phyloP scores from a whole-genome alignment of 2,113 vertebrate species.

The Paradoxurus hermaphroditus region DNA sequence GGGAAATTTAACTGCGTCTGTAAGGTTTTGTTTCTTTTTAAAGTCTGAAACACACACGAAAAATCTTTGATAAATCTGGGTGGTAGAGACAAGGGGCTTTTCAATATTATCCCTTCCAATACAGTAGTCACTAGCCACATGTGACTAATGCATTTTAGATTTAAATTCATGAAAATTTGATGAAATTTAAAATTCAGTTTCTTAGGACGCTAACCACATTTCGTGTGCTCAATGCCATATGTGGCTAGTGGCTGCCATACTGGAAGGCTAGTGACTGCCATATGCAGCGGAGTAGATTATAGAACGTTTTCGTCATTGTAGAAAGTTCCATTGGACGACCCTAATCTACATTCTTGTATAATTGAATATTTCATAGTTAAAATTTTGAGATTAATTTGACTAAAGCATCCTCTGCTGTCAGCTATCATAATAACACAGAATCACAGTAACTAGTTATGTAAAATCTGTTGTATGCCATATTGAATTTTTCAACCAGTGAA shows the following conservation, averaged over 20 bases:
- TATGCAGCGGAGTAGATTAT: background rate
- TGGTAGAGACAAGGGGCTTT: background rate
- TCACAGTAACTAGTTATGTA: background rate
- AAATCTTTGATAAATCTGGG: background rate
- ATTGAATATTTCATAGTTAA: background rate
- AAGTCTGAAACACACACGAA: background rate
- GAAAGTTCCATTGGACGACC: background rate
- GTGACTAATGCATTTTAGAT: background rate
- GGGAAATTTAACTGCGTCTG: background rate
- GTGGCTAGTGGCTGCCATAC: background rate
- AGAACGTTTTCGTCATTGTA: background rate
- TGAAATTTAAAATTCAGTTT: background rate
- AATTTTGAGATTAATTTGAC: background rate
- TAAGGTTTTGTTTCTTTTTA: background rate
- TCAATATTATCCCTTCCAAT: background rate
- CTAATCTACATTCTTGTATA: background rate
- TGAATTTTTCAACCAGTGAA: background rate
- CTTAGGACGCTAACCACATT: background rate
- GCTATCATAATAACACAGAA: background rate
- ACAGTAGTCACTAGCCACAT: background rate
- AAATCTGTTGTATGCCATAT: background rate
- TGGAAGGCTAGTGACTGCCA: background rate
- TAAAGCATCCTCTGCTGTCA: background rate
- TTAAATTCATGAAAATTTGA: constrained; percentile 27
- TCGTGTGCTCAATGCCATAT: background rate